phyloP scores from a whole-genome alignment of 2,113 vertebrate species.

The Mesitornis unicolor region DNA sequence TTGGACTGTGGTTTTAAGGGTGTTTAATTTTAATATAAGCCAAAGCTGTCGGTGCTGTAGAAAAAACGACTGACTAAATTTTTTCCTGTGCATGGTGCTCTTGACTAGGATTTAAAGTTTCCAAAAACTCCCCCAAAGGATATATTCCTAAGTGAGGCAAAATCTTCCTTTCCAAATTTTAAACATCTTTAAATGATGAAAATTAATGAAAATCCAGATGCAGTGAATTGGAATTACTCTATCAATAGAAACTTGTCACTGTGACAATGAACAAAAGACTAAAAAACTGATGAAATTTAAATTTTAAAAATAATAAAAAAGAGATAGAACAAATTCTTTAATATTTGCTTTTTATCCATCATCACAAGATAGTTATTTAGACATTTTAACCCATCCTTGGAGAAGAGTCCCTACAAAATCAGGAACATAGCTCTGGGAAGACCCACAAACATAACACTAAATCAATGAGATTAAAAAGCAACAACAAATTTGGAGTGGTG shows the following conservation, averaged over 20 bases:
- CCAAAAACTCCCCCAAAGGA: slow-evolving; percentile 3
- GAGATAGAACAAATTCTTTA: background rate
- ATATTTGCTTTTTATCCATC: background rate
- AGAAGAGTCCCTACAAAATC: background rate
- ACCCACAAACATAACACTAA: background rate
- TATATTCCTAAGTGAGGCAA: slow-evolving; percentile 13
- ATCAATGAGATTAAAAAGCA: background rate
- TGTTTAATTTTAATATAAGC: slow-evolving; percentile 8
- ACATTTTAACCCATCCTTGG: background rate
- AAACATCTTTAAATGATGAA: slow-evolving; percentile 28
- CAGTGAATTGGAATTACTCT: background rate
- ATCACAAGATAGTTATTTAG: background rate
- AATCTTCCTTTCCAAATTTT: slow-evolving; percentile 33
- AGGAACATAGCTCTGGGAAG: background rate
- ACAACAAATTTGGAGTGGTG: background rate
- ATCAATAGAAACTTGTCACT: background rate
- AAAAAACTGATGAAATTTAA: background rate
- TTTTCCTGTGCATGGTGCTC: background rate
- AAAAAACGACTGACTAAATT: too few relatives aligned
- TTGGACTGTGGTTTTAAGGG: background rate
- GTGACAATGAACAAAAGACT: background rate
- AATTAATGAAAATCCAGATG: background rate
- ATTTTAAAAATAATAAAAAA: background rate
- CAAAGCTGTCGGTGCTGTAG: slow-evolving; percentile 45
- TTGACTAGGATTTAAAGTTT: slow-evolving; percentile 50